Conservation (phyloP, 2,113 vertebrate genomes). For the Petroica traversi region DNA sequence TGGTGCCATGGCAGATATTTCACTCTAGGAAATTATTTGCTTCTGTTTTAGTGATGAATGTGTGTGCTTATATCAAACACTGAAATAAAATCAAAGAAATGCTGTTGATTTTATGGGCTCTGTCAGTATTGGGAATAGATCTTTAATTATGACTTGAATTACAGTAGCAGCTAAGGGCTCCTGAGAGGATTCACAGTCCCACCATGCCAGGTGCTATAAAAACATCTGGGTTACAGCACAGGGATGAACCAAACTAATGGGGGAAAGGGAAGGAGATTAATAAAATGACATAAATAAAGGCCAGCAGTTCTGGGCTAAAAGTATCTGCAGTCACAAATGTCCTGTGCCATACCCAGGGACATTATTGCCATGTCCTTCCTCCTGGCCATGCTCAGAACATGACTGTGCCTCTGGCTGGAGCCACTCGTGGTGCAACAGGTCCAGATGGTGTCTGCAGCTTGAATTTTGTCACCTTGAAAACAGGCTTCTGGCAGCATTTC, state of each 20-base stretch:
- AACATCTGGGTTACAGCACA: background rate
- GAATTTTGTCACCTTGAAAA: background rate
- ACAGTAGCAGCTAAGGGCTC: background rate
- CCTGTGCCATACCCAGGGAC: rapidly evolving
- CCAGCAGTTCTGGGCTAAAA: background rate
- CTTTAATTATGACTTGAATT: conserved; percentile 44
- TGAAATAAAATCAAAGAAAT: conserved; percentile 49
- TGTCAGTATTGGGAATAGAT: background rate
- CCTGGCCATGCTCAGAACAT: background rate
- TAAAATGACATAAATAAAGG: background rate
- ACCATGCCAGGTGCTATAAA: background rate
- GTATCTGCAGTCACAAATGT: background rate
- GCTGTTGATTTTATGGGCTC: conserved; percentile 9
- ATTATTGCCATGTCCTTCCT: background rate
- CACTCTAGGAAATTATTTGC: background rate
- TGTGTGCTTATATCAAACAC: background rate
- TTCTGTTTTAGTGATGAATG: background rate
- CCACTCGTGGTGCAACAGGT: background rate
- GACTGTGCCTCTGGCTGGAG: background rate
- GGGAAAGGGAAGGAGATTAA: background rate
- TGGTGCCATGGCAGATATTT: background rate
- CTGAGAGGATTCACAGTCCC: background rate
- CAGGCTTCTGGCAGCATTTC: background rate
- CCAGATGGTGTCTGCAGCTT: background rate
- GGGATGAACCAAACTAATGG: background rate